Evolutionary conservation across 2,113 vertebrate species (phyloP).

Genomic region (Heptranchias perlo): DNA sequence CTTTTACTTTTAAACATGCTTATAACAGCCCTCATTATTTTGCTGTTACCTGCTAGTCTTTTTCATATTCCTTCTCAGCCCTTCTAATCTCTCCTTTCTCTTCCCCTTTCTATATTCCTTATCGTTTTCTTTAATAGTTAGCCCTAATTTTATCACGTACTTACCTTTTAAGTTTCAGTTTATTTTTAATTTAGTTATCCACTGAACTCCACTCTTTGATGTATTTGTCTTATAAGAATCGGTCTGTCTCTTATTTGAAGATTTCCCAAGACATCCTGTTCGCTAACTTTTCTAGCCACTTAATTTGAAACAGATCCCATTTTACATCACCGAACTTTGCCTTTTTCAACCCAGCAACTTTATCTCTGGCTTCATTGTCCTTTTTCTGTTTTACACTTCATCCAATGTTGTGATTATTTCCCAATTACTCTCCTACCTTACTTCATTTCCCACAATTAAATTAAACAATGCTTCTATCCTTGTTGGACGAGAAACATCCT

Average conservation of each 20-base stretch:
- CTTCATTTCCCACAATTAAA: neutral
- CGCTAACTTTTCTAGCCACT: neutral
- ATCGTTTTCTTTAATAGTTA: neutral
- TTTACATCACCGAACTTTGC: neutral
- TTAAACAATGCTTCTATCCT: neutral
- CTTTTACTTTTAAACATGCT: neutral
- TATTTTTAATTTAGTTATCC: neutral
- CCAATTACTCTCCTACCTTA: neutral
- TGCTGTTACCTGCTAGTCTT: neutral
- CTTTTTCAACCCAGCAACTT: neutral
- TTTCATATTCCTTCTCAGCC: neutral
- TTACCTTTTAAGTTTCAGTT: neutral
- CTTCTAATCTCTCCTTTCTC: neutral
- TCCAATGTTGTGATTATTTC: neutral
- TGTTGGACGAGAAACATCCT: neutral
- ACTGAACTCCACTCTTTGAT: neutral
- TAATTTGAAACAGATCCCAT: neutral
- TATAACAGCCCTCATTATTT: neutral
- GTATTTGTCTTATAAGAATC: neutral
- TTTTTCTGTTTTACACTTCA: neutral
- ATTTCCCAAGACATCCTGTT: neutral
- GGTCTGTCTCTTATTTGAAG: neutral
- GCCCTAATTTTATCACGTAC: neutral
- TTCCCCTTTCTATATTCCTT: neutral
- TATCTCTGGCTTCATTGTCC: neutral